phyloP scores from a whole-genome alignment of 2,113 vertebrate genomes.

The Bufo gargarizans region DNA sequence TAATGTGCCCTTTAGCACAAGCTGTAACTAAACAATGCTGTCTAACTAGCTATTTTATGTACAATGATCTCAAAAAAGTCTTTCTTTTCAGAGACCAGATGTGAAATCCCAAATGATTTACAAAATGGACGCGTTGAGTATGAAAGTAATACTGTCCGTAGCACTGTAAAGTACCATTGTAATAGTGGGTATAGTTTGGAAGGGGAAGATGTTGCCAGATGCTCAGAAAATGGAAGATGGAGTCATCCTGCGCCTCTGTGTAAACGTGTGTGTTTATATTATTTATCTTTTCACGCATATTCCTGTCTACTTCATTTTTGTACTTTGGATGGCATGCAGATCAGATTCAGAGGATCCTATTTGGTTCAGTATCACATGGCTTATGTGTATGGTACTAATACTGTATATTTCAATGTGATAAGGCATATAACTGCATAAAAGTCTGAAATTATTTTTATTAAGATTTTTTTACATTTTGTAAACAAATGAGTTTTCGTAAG shows the following conservation, averaged over 20 bases:
- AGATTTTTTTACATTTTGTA: too few relatives aligned
- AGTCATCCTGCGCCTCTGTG: constrained; percentile 83
- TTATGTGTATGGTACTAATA: too few relatives aligned
- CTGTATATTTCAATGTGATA: too few relatives aligned
- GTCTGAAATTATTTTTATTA: too few relatives aligned
- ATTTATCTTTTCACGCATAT: background rate
- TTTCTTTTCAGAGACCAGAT: constrained; percentile 75
- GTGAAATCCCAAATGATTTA: constrained; percentile 74
- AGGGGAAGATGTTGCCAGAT: constrained; percentile 78
- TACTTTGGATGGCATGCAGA: too few relatives aligned
- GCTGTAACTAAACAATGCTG: too few relatives aligned
- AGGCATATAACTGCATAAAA: too few relatives aligned
- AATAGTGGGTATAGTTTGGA: constrained; percentile 83
- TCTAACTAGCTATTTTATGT: too few relatives aligned
- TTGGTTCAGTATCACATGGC: too few relatives aligned
- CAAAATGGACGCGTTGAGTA: constrained; percentile 79
- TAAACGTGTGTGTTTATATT: constrained; percentile 82
- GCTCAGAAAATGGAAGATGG: constrained; percentile 82
- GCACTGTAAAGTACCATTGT: constrained; percentile 80
- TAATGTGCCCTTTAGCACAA: too few relatives aligned
- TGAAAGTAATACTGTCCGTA: constrained; percentile 78
- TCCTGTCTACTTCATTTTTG: background rate
- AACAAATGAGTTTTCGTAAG: too few relatives aligned
- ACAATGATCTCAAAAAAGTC: background rate
- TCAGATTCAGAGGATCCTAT: too few relatives aligned